Evolutionary conservation across 2,888 invertebrate species (phyloP).

Genomic region (Clepsis dumicolana): DNA sequence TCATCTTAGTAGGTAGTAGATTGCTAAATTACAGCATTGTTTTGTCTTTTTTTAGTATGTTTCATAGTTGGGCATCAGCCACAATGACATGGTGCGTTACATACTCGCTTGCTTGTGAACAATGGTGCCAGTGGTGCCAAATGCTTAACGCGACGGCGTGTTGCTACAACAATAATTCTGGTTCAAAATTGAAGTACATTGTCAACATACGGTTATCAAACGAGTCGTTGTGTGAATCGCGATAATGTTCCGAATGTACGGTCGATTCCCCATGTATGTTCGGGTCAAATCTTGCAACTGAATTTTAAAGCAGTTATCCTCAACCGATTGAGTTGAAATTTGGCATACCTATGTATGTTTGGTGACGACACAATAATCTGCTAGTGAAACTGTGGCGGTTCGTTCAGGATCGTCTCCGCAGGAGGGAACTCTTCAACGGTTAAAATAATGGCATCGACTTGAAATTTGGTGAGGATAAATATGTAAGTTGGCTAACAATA

Average conservation of each 20-base stretch:
- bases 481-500: no score
- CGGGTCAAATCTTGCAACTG: no score
- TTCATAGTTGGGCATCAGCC: constrained; percentile 59
- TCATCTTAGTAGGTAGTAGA: constrained; percentile 44
- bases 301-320: no score
- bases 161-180: constrained; percentile 53
- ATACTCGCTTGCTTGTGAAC: constrained; percentile 63
- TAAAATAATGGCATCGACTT: no score
- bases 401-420: no score
- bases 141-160: constrained; percentile 46
- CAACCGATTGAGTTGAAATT: no score
- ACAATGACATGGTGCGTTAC: constrained; percentile 68
- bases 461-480: no score
- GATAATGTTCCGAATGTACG: constrained; percentile 28
- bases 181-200: constrained; percentile 27
- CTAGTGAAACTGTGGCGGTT: no score
- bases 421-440: no score
- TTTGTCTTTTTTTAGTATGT: constrained; percentile 59
- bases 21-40: constrained; percentile 61
- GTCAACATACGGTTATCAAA: constrained; percentile 30
- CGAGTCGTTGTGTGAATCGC: constrained; percentile 21
- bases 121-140: constrained; percentile 64
- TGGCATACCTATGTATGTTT: no score
- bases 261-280: no score
- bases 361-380: no score